These are phyloP conservation scores for Phorcus lineatus DNA, from an alignment of 2,888 invertebrate species.

Conservation along the genomic window DNA sequence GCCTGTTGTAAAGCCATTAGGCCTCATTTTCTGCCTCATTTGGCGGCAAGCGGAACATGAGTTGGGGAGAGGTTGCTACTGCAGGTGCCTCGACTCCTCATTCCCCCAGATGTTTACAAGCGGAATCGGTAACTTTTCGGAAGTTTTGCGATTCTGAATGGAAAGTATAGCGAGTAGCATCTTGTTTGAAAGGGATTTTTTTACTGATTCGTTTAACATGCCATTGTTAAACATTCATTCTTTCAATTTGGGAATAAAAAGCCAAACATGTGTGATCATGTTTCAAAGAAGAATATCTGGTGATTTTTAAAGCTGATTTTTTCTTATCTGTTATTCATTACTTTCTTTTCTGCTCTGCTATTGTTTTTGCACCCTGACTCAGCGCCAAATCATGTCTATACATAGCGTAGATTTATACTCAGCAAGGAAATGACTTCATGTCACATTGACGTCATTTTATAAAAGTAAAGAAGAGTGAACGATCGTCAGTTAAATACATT, in stretches of 20 bases:
- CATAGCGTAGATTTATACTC: too few relatives aligned
- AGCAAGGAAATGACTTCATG: too few relatives aligned
- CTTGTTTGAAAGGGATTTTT: not conserved
- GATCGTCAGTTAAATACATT: too few relatives aligned
- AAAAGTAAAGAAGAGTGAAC: too few relatives aligned
- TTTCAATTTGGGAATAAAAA: not conserved
- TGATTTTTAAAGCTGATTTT: too few relatives aligned
- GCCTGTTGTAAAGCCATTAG: constrained; percentile 20
- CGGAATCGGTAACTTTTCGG: not conserved
- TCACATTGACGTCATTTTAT: too few relatives aligned
- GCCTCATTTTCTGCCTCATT: constrained; percentile 19
- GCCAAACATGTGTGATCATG: too few relatives aligned
- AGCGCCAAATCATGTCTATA: too few relatives aligned
- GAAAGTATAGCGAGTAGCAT: not conserved
- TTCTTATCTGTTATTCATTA: too few relatives aligned
- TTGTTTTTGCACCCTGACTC: too few relatives aligned
- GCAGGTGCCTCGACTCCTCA: not conserved
- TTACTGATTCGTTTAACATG: not conserved
- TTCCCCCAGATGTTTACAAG: not conserved
- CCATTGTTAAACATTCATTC: not conserved
- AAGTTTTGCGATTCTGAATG: not conserved
- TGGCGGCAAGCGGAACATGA: constrained; percentile 10
- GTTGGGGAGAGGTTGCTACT: not conserved
- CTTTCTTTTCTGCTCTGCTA: too few relatives aligned
- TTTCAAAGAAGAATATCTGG: too few relatives aligned